Evolutionary conservation across 2,113 vertebrate genomes (phyloP).

Genomic region (Neogale vison): DNA sequence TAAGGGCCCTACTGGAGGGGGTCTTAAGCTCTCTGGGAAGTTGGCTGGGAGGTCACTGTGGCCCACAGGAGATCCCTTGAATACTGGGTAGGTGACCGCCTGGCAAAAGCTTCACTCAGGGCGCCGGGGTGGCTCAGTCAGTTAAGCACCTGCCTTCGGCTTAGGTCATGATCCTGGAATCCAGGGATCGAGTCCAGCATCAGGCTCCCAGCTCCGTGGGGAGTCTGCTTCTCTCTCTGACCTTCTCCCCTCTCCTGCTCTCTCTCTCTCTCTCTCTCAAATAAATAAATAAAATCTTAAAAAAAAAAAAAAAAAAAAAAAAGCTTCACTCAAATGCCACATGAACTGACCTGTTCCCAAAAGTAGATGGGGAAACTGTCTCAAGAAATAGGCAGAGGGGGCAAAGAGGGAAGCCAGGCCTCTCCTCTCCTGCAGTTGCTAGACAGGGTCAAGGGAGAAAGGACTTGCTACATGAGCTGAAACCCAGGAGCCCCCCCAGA

Average conservation of each 20-base stretch:
- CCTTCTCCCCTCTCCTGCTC: too few species aligned
- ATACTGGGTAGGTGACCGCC: too few species aligned
- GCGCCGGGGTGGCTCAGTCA: too few species aligned
- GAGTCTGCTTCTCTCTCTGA: too few species aligned
- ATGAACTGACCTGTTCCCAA: neutral
- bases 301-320: too few species aligned
- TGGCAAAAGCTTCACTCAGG: neutral
- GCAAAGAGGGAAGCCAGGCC: neutral
- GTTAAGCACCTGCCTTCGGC: too few species aligned
- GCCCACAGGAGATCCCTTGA: neutral
- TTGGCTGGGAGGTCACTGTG: neutral
- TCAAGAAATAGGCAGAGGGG: neutral
- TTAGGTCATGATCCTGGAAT: too few species aligned
- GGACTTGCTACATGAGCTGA: neutral
- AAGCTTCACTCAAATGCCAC: neutral
- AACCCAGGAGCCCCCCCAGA: neutral
- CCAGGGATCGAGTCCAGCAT: too few species aligned
- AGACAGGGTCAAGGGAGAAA: neutral
- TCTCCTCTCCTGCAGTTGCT: neutral
- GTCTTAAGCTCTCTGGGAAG: neutral
- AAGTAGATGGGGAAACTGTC: neutral
- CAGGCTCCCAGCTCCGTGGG: too few species aligned
- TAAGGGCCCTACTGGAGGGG: neutral
- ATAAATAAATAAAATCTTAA: too few species aligned
- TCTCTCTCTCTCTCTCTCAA: too few species aligned